These are phyloP conservation scores for Galerucella pusilla DNA, from an alignment of 2,888 invertebrate genomes.

Conservation along the genomic window DNA sequence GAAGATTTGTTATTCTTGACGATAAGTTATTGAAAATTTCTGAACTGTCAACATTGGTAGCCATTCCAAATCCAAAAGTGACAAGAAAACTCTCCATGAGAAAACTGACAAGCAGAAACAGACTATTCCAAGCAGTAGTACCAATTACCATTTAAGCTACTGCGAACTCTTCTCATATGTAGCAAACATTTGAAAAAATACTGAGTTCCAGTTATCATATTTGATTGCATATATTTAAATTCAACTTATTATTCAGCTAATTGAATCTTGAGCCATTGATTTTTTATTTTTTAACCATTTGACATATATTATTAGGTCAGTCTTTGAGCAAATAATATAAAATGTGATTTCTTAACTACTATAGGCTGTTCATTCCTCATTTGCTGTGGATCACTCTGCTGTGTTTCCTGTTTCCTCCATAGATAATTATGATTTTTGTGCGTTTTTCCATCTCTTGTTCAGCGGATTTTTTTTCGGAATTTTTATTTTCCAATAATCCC, in stretches of 20 bases:
- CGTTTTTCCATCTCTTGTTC: too few relatives aligned
- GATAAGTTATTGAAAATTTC: slow-evolving; percentile 57
- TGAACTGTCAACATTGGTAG: slow-evolving; percentile 48
- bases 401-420: too few relatives aligned
- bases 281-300: background rate
- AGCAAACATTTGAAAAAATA: too few relatives aligned
- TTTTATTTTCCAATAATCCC: too few relatives aligned
- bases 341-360: too few relatives aligned
- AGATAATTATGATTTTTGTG: too few relatives aligned
- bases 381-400: too few relatives aligned
- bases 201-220: too few relatives aligned
- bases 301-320: background rate
- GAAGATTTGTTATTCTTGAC: slow-evolving; percentile 58
- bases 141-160: background rate
- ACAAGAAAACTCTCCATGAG: background rate
- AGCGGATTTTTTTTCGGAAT: too few relatives aligned
- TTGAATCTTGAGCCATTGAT: background rate
- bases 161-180: background rate
- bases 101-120: background rate
- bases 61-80: slow-evolving; percentile 38
- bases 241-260: too few relatives aligned
- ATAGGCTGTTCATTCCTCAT: too few relatives aligned
- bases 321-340: background rate
- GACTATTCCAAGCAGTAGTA: background rate
- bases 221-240: too few relatives aligned